Evolutionary conservation across 2,113 vertebrate species (phyloP), one percentile per base, ranked within the genome.

Genomic region (Tupaia tana): DNA sequence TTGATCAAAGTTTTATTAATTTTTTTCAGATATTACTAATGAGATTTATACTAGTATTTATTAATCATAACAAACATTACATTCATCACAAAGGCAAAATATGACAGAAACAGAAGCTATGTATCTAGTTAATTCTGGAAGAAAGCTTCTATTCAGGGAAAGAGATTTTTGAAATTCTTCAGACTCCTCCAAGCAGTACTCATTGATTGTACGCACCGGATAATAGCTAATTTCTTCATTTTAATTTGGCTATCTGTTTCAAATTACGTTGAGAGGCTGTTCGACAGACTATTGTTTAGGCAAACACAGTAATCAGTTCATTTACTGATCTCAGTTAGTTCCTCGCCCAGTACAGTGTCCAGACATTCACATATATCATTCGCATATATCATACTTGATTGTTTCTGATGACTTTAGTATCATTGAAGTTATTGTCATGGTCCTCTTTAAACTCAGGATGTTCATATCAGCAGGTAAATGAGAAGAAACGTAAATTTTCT

Each of bases 1-100:
- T 58, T 9, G 12, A 80, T 94, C 20, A 66, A 69, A 15, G 7
- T 67, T 66, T 85, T 20, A 58, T n/a, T 71, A 87, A 88, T 78
- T 75, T 69, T 75, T 69, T 82, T 89, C 56, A 83, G 16, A 4
- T 94, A 54, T 71, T 94, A 59, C 67, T 78, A n/a, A 75, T 67
- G 54, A 93, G 66, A 59, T 12, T 56, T 12, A 87, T 16, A 24
- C 6, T 86, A 19, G 29, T 31, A 81, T 70, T 70, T 77, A 27
- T 70, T 70, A 89, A 95, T 52, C 79, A 27, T 12, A n/a, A 59
- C 63, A 75, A 79, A 64, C 3, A n/a, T 31, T 34, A 75, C 58
- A 6, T 9, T 92, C 78, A 31, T 61, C 19, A 66, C 16, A 56
- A 69, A 90, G 6, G 34, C 64, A 75, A 86, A 79, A 58, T 75